Percentiles rank a stretch among this genome's conserved stretches.
Evolutionary conservation across 2,888 invertebrate species (phyloP).

Genomic region (Tachina fera): DNA sequence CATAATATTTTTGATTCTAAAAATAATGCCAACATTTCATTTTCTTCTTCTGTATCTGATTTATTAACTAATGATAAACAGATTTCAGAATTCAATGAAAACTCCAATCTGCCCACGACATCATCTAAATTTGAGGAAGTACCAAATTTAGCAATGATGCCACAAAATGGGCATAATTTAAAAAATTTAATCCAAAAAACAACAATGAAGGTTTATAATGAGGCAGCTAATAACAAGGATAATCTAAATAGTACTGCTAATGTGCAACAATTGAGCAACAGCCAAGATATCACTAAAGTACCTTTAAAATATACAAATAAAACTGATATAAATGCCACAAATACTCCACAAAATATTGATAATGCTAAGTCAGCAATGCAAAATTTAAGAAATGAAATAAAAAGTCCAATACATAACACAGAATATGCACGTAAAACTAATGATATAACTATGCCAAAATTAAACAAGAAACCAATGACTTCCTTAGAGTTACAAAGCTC

Average conservation of each 20-base stretch:
- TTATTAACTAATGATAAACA: constrained; percentile 40
- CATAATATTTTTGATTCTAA: neutral
- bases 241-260: neutral
- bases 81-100: constrained; percentile 31
- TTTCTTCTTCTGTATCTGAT: constrained; percentile 8
- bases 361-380: neutral
- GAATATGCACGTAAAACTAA: neutral
- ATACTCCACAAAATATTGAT: neutral
- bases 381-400: constrained; percentile 8
- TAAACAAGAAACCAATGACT: neutral
- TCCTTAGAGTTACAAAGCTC: constrained; percentile 1
- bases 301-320: constrained; percentile 2
- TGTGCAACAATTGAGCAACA: neutral
- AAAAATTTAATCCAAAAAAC: constrained; percentile 11
- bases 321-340: neutral
- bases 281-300: neutral
- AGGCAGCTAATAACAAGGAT: constrained; percentile 15
- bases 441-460: constrained; percentile 2
- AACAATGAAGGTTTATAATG: constrained; percentile 24
- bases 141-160: constrained; percentile 71
- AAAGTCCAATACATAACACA: neutral
- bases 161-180: constrained; percentile 2
- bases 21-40: neutral
- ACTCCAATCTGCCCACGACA: constrained; percentile 52
- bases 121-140: constrained; percentile 78